Conservation (phyloP, 2,888 invertebrate species). For the Nebria brevicollis region DNA sequence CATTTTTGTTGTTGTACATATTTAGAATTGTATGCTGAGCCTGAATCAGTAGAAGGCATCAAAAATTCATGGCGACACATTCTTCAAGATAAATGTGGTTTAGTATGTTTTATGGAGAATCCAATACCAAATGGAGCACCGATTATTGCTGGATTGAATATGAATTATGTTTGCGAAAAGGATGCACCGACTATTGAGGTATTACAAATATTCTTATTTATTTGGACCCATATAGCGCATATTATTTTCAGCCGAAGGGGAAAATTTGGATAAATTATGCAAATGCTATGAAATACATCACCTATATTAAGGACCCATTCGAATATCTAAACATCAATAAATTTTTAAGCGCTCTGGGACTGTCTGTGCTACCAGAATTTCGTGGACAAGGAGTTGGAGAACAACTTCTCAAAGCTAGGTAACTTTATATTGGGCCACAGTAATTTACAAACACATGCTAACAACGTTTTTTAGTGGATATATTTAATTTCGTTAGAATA, state of each 20-base stretch:
- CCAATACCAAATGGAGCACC: conserved; percentile 55
- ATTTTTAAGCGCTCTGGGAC: conserved; percentile 57
- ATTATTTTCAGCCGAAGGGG: background rate
- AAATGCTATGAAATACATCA: background rate
- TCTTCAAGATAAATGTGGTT: conserved; percentile 55
- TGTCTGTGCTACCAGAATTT: conserved; percentile 55
- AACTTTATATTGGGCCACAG: background rate
- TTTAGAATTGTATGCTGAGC: conserved; percentile 13
- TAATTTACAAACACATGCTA: background rate
- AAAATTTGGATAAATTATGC: background rate
- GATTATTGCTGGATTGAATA: conserved; percentile 59
- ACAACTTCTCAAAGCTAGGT: conserved; percentile 52
- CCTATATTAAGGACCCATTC: background rate
- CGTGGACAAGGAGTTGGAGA: conserved; percentile 56
- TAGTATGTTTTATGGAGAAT: conserved; percentile 58
- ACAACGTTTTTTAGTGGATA: conserved; percentile 4
- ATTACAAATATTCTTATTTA: background rate
- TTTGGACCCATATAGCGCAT: background rate
- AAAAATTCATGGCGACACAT: conserved; percentile 47
- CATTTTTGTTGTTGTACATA: background rate
- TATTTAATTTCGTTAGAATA: conserved; percentile 57
- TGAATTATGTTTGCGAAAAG: conserved; percentile 50
- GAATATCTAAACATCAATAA: conserved; percentile 45
- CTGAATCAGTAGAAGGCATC: conserved; percentile 33
- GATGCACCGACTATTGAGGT: conserved; percentile 44